Evolutionary conservation across 1,140 invertebrate genomes (phyloP).

Genomic region (Macrosteles quadrilineatus): DNA sequence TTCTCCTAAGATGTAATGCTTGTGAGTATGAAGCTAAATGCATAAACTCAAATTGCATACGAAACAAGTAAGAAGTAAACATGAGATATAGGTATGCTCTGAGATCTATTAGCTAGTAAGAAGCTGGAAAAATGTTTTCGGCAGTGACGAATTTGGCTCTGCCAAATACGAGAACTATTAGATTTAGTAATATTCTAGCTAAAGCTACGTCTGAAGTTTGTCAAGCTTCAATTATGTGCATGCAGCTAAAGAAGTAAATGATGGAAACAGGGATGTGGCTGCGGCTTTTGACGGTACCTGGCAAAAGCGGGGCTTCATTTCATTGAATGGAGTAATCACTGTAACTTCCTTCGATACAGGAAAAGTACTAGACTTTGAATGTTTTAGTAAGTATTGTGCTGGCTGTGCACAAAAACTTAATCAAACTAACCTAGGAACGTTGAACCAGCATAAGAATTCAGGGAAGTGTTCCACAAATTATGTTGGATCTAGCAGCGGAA

Average conservation of each 20-base stretch:
- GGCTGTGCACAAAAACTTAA: not conserved
- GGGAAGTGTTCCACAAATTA: not conserved
- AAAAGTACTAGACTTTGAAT: constrained; percentile 31
- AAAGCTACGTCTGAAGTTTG: too few relatives aligned
- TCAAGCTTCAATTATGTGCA: not conserved
- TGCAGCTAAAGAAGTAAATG: too few relatives aligned
- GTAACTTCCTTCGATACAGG: constrained; percentile 31
- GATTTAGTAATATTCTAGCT: too few relatives aligned
- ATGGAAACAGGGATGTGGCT: too few relatives aligned
- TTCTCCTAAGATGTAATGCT: not conserved
- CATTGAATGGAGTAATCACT: constrained; percentile 17
- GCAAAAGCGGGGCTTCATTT: constrained; percentile 32
- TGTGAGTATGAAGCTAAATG: not conserved
- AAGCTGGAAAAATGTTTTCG: constrained; percentile 18
- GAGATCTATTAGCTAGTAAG: constrained; percentile 22
- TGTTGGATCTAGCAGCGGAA: not conserved
- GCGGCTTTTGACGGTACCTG: constrained; percentile 31
- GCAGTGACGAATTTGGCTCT: constrained; percentile 15
- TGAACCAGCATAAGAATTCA: not conserved
- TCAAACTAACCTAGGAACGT: not conserved
- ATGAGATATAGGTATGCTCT: constrained; percentile 30
- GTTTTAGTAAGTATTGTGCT: constrained; percentile 3
- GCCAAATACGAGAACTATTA: too few relatives aligned
- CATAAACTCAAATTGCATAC: not conserved
- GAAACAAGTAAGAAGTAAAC: constrained; percentile 30